Evolutionary conservation across 2,797 vertebrate genomes (phyloP).

Genomic region (Myoxocephalus aenaeus): DNA sequence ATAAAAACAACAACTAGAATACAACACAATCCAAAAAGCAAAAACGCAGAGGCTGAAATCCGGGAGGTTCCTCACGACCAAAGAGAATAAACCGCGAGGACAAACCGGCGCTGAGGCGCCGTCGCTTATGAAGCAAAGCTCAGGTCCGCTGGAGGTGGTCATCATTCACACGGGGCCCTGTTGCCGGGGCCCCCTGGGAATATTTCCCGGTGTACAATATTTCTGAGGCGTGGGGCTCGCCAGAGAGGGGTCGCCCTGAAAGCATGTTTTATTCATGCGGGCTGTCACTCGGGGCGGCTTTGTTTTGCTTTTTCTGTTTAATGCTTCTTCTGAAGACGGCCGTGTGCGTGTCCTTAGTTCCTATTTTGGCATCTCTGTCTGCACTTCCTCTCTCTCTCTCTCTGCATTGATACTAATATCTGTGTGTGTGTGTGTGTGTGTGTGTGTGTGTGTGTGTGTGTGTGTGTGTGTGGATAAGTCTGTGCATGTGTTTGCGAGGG

Average conservation of each 20-base stretch:
- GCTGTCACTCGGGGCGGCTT: conserved; percentile 61
- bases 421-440: conserved; percentile 41
- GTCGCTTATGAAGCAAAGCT: conserved; percentile 55
- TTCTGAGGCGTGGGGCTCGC: conserved; percentile 47
- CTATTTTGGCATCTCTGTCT: conserved; percentile 61
- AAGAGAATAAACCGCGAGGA: conserved; percentile 9
- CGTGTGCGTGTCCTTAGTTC: conserved; percentile 60
- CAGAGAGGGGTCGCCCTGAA: conserved; percentile 56
- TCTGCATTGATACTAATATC: conserved; percentile 20
- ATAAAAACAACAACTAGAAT: background rate
- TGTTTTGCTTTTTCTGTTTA: conserved; percentile 71
- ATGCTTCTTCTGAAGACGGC: conserved; percentile 74
- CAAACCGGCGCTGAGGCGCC: conserved; percentile 43
- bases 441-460: no score
- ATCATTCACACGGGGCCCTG: conserved; percentile 59
- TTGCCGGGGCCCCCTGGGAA: conserved; percentile 61
- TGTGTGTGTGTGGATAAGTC: conserved; percentile 43
- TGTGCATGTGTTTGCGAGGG: no score
- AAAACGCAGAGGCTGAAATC: background rate
- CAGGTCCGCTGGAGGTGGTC: conserved; percentile 48
- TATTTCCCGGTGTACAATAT: conserved; percentile 63
- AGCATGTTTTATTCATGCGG: conserved; percentile 74
- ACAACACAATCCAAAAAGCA: background rate
- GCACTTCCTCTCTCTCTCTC: conserved; percentile 33
- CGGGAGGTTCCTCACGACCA: conserved; percentile 10